Base-by-base conservation (phyloP, 2,888 invertebrate species). In the Lasioglossum calceatum region DNA sequence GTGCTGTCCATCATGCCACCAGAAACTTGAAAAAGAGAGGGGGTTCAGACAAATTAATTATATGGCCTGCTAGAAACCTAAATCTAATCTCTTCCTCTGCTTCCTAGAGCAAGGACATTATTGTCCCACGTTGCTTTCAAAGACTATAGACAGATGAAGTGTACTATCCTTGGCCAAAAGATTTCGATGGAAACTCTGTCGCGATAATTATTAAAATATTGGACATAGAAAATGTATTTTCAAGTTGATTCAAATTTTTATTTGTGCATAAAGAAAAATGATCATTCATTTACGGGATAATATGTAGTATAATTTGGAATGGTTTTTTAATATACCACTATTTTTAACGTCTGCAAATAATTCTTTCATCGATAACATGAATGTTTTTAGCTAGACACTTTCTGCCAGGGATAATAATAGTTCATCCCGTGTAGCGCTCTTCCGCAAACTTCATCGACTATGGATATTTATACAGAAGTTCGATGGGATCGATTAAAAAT, bases 1-100 rank as follows among this genome's bases (percentile, higher is more conserved):
- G 64, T 64, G 85, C 95, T 95, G 89, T 95, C 95, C 80, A 93
- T 92, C 94, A 95, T 94, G 36, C 94, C 94, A 58, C 95, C 96
- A 67, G 96, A 96, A 36, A 95, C 96, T 96, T 91, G 16, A 91
- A 84, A 79, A 80, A 77, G 81, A 77, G 58, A 1, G 12, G 12
- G 8, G 12, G 4, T 50, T 75, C 27, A 42, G 64, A 71, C 14
- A 54, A 19, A 14, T 44, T 16, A n/a, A 4, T 39, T 23, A 19
- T 4, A 23, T 4, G 10, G 19, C 4, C 36, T 36, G 39, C 4
- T 36, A 2, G 7, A 32, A 64, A 64, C 27, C 32, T 39, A 70
- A 32, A 70, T 58, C 58, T 58, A 39, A 64, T 70, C 39, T 70
- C 58, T 39, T 10, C 39, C 36, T 36, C 36, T 70, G 8, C 16